Evolutionary conservation across 1,140 invertebrate genomes (phyloP).

Genomic region (Drosophila varians): DNA sequence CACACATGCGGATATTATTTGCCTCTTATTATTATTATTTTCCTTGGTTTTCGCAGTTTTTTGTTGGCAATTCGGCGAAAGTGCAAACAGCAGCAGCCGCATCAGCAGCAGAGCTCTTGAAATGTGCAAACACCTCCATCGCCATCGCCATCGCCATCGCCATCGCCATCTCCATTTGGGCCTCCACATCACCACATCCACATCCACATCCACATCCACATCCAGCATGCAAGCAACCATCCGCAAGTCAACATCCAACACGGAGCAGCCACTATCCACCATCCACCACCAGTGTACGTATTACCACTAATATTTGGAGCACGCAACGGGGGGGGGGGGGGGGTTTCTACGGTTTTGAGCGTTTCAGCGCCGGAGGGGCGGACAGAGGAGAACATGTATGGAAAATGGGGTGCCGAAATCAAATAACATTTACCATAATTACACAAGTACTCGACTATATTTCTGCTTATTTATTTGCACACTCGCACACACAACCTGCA

Average conservation of each 20-base stretch:
- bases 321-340: slow-evolving; percentile 19
- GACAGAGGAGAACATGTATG: too few relatives aligned
- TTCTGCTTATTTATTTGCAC: slow-evolving; percentile 50
- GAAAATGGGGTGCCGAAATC: slow-evolving; percentile 37
- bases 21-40: slow-evolving; percentile 22
- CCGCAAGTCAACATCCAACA: background rate
- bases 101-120: slow-evolving; percentile 22
- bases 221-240: background rate
- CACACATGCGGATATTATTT: slow-evolving; percentile 41
- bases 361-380: too few relatives aligned
- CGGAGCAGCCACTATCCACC: background rate
- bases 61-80: slow-evolving; percentile 47
- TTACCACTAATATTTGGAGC: slow-evolving; percentile 37
- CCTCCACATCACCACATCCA: slow-evolving; percentile 15
- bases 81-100: slow-evolving; percentile 45
- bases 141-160: slow-evolving; percentile 10
- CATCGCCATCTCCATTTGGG: background rate
- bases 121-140: slow-evolving; percentile 47
- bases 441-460: slow-evolving; percentile 61
- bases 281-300: background rate
- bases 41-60: slow-evolving; percentile 20
- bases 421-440: slow-evolving; percentile 62
- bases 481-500: slow-evolving; percentile 15
- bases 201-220: background rate
- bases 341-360: too few relatives aligned